Percentiles rank a stretch among this genome's conserved stretches.
Evolutionary conservation across 2,888 invertebrate genomes (phyloP).

Genomic region (Odontocolon sp.): DNA sequence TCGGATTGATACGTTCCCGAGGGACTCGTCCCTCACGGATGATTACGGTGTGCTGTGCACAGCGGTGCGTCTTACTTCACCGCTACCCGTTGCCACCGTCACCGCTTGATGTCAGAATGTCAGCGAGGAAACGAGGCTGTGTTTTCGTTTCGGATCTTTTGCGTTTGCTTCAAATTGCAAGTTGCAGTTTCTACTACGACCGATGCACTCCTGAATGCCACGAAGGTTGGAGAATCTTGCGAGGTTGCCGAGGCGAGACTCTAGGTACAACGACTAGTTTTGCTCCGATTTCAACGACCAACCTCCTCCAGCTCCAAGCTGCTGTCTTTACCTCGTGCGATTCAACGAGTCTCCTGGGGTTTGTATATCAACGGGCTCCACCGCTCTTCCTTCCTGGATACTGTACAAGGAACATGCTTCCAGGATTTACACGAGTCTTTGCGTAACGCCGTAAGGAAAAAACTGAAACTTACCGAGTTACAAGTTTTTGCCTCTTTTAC

Average conservation of each 20-base stretch:
- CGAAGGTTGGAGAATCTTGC: neutral
- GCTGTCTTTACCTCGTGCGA: conserved; percentile 30
- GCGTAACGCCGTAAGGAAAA: conserved; percentile 45
- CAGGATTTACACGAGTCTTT: conserved; percentile 36
- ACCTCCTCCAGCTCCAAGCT: neutral
- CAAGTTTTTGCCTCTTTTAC: conserved; percentile 21
- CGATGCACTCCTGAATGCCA: neutral
- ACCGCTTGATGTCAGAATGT: conserved; percentile 30
- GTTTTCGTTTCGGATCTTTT: no score
- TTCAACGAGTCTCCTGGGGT: conserved; percentile 51
- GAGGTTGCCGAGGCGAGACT: neutral
- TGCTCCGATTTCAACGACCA: conserved; percentile 7
- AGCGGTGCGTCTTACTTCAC: conserved; percentile 25
- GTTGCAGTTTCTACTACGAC: conserved; percentile 31
- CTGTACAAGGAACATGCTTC: conserved; percentile 1
- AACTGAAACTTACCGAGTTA: conserved; percentile 11
- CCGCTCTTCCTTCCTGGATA: conserved; percentile 45
- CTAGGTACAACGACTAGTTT: conserved; percentile 11
- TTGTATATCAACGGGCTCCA: conserved; percentile 33
- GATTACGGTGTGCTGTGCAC: conserved; percentile 52
- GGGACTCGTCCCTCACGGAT: conserved; percentile 61
- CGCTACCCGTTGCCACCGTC: conserved; percentile 6
- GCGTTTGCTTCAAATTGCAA: conserved; percentile 43
- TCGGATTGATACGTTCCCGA: conserved; percentile 66
- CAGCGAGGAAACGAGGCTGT: conserved; percentile 57